Percentiles rank a stretch among this genome's conserved stretches.
These are phyloP conservation scores for Drosophila miranda DNA, from an alignment of 1,140 invertebrate genomes.

Conservation along the genomic window DNA sequence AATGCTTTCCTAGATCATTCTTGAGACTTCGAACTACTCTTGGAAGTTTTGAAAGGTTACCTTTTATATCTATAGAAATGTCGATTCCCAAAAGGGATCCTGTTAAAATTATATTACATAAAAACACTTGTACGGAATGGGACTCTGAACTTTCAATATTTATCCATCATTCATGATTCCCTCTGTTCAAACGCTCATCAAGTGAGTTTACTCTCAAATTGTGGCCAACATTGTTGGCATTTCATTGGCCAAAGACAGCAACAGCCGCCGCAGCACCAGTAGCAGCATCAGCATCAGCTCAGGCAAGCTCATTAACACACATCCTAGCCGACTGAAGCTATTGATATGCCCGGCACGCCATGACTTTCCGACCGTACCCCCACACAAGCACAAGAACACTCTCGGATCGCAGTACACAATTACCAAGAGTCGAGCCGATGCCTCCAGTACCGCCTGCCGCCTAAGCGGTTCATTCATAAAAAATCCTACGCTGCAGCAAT, in stretches of 20 bases:
- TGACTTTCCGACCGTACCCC: constrained; percentile 7
- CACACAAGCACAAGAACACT: constrained; percentile 23
- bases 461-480: constrained; percentile 67
- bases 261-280: too few species aligned
- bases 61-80: too few species aligned
- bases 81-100: too few species aligned
- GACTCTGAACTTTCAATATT: not conserved
- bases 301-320: constrained; percentile 55
- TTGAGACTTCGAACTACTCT: too few species aligned
- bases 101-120: too few species aligned
- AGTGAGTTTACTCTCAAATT: not conserved
- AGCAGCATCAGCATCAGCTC: too few species aligned
- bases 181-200: not conserved
- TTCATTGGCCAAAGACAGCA: constrained; percentile 11
- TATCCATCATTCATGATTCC: not conserved
- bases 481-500: constrained; percentile 43
- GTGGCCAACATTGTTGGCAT: constrained; percentile 42
- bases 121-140: too few species aligned
- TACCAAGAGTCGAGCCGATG: constrained; percentile 10
- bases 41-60: too few species aligned
- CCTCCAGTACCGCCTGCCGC: not conserved
- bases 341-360: constrained; percentile 65
- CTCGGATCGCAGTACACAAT: constrained; percentile 29
- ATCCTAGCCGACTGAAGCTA: constrained; percentile 30
- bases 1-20: too few species aligned